A percentile compares a stretch with the other conserved stretches of the same genome.
These are phyloP conservation scores for Seriola rivoliana DNA, from an alignment of 2,113 vertebrate species.

Conservation along the genomic window DNA sequence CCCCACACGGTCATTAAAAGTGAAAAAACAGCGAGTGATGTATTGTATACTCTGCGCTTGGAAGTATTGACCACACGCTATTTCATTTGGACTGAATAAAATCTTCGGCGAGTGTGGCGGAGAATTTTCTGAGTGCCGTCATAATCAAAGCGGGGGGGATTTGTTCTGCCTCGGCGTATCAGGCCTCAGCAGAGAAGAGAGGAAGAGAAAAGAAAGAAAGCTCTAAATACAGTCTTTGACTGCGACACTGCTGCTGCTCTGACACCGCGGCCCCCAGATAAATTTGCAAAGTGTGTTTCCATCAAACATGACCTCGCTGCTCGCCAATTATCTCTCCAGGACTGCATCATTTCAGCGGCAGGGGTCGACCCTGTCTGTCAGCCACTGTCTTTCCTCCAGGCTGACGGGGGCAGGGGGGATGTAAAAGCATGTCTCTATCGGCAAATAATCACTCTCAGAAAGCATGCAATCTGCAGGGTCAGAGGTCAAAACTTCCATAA, in stretches of 20 bases:
- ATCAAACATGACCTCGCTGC: conserved; percentile 78
- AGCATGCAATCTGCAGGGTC: conserved; percentile 71
- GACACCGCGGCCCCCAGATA: conserved; percentile 59
- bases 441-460: conserved; percentile 72
- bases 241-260: conserved; percentile 48
- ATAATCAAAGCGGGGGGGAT: conserved; percentile 53
- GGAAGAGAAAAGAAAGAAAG: conserved; percentile 39
- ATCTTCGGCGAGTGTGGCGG: conserved; percentile 18
- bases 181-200: conserved; percentile 39
- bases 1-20: not conserved
- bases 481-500: conserved; percentile 58
- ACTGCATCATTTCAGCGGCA: conserved; percentile 53
- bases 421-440: conserved; percentile 65
- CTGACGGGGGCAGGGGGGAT: conserved; percentile 37
- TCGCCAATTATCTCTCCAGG: conserved; percentile 76
- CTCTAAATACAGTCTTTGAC: conserved; percentile 66
- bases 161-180: conserved; percentile 54
- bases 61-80: not conserved
- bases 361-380: conserved; percentile 72
- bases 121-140: conserved; percentile 20
- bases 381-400: conserved; percentile 49
- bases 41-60: conserved; percentile 12
- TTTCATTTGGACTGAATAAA: conserved; percentile 42
- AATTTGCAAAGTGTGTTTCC: conserved; percentile 78
- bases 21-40: not conserved